Base-by-base conservation (phyloP, 2,113 vertebrate species). In the Illadopsis cleaveri region DNA sequence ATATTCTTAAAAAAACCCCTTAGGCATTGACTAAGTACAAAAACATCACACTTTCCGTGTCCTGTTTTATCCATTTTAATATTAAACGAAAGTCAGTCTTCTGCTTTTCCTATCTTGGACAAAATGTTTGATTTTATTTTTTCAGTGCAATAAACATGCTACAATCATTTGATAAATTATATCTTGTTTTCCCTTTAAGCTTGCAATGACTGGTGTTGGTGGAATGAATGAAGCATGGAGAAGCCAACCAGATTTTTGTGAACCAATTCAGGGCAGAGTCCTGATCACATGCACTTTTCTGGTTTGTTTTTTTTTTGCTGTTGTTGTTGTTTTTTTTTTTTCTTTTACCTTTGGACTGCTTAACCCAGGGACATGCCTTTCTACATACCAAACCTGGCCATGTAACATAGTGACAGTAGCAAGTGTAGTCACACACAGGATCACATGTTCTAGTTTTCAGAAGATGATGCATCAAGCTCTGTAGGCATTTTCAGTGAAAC, bases 291-390 rank as follows among this genome's bases (percentile, higher is more conserved):
- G 83, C 0, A 1, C 25, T 33, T 50, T 65, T 38, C 54, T n/a
- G 31, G 54, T 10, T 24, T 12, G 6, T 4, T 25, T 15, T n/a
- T 33, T 38, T 27, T 27, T 5, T 10, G n/a, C n/a, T n/a, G n/a
- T 15, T 25, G 12, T 19, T 33, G 28, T 20, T n/a, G n/a, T 37
- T 22, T 48, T 50, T 60, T 57, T 37, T 60, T 90, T 75, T 77
- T 35, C 20, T 79, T 88, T 88, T 47, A 93, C 96, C 90, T 92
- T 96, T 95, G 94, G 71, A 96, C 93, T 85, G 76, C 54, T 89
- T 83, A 70, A 82, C 80, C 53, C 73, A 16, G 86, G 38, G 54
- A 82, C 75, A 13, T 86, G 73, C 64, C 38, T 85, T 54, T 78
- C 61, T 90, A 94, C 86, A 50, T 25, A 93, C 61, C 68, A 86